phyloP scores from a whole-genome alignment of 2,113 vertebrate genomes.

The Daubentonia madagascariensis region DNA sequence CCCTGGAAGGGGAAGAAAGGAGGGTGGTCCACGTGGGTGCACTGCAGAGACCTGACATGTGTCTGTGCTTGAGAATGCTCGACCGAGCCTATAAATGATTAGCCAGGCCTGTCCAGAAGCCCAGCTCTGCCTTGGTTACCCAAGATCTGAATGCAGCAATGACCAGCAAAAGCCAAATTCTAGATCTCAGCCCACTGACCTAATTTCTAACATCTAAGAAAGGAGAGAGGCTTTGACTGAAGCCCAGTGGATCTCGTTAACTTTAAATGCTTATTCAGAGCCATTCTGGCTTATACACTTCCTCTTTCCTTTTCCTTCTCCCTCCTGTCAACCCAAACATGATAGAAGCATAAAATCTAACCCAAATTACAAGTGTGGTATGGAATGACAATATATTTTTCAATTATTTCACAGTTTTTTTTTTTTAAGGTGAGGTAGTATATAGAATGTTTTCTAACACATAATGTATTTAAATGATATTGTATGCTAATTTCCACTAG shows the following conservation, averaged over 20 bases:
- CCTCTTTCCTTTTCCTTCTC: neutral
- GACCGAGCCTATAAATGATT: constrained; percentile 61
- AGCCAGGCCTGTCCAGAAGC: constrained; percentile 68
- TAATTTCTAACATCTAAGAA: constrained; percentile 59
- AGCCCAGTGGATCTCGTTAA: constrained; percentile 64
- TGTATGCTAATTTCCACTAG: neutral
- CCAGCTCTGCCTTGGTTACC: neutral
- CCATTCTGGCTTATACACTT: neutral
- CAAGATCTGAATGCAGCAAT: constrained; percentile 54
- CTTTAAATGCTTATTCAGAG: constrained; percentile 49
- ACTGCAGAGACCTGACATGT: constrained; percentile 14
- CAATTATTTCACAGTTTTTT: neutral
- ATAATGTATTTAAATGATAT: neutral
- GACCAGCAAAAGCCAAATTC: constrained; percentile 70
- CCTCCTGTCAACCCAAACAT: neutral
- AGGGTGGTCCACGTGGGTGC: neutral
- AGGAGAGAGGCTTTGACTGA: constrained; percentile 63
- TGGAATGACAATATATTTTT: neutral
- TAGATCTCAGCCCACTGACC: constrained; percentile 17
- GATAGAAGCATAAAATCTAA: neutral
- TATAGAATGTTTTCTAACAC: neutral
- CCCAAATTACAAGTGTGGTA: neutral
- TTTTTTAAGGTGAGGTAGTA: neutral
- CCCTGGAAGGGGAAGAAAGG: neutral
- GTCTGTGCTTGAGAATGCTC: constrained; percentile 37